Percentiles rank a stretch among this genome's conserved stretches.
These are phyloP conservation scores for Aviceda subcristata DNA, from an alignment of 2,113 vertebrate genomes.

Conservation along the genomic window DNA sequence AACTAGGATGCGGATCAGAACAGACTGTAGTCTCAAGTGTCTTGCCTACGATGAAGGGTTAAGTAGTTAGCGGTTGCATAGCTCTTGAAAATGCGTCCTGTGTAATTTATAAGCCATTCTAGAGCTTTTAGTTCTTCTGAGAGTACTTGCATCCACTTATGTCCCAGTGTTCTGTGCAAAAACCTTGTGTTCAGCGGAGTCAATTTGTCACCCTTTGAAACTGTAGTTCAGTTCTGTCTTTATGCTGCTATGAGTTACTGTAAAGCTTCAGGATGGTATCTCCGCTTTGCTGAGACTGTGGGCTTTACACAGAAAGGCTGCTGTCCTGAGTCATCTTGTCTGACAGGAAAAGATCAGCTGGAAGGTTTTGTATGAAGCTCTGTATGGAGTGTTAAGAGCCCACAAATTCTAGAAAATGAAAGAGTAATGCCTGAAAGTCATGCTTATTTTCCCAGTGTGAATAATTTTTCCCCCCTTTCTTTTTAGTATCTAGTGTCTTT, in stretches of 20 bases:
- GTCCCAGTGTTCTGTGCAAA: not conserved
- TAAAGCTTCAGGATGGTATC: not conserved
- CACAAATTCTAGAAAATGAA: not conserved
- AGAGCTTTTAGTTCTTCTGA: slow-evolving; percentile 37
- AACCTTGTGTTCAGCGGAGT: not conserved
- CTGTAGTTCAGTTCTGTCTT: slow-evolving; percentile 3
- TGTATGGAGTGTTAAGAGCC: not conserved
- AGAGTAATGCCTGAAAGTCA: not conserved
- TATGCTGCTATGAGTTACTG: not conserved
- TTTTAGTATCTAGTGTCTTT: slow-evolving; percentile 91
- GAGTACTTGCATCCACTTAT: slow-evolving; percentile 45
- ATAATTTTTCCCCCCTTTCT: not conserved
- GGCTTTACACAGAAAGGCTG: not conserved
- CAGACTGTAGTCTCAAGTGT: not conserved
- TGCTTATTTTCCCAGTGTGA: not conserved
- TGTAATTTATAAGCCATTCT: slow-evolving; percentile 30
- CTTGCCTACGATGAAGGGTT: not conserved
- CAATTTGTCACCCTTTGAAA: slow-evolving; percentile 41
- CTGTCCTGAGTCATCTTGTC: slow-evolving; percentile 31
- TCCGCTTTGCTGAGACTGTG: not conserved
- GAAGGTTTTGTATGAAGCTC: not conserved
- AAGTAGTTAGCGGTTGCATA: not conserved
- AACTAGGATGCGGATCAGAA: not conserved
- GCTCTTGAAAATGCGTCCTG: not conserved
- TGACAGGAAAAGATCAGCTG: slow-evolving; percentile 30